Conservation (phyloP, 2,888 invertebrate genomes). For the Synergus itoensis region DNA sequence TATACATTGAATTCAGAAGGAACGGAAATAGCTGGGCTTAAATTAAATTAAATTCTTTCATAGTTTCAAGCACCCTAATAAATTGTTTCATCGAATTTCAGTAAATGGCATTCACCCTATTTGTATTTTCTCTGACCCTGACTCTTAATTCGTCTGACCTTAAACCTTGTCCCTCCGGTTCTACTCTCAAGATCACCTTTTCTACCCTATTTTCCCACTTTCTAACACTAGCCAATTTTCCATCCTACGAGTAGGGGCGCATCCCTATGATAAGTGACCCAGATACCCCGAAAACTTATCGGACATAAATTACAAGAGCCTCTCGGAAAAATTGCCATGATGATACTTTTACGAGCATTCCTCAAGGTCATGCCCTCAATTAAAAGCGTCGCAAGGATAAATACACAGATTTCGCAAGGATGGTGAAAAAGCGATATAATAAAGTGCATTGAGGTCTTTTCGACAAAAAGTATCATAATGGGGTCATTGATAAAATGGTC, state of each 20-base stretch:
- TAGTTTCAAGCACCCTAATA: too few relatives aligned
- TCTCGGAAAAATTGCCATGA: slow-evolving; percentile 4
- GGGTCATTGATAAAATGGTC: neutral
- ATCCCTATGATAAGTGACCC: slow-evolving; percentile 64
- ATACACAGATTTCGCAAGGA: slow-evolving; percentile 1
- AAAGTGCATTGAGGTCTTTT: neutral
- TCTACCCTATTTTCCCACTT: neutral
- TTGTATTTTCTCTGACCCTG: slow-evolving; percentile 23
- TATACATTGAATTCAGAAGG: too few relatives aligned
- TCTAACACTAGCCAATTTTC: slow-evolving; percentile 1
- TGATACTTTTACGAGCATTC: slow-evolving; percentile 25
- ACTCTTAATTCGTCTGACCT: slow-evolving; percentile 27
- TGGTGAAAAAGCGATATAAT: neutral
- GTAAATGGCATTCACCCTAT: slow-evolving; percentile 1
- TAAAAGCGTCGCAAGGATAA: neutral
- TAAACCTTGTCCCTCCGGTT: slow-evolving; percentile 1
- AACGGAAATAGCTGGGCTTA: too few relatives aligned
- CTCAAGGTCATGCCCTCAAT: slow-evolving; percentile 23
- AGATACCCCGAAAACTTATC: slow-evolving; percentile 67
- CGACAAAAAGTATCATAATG: slow-evolving; percentile 3
- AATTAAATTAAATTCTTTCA: too few relatives aligned
- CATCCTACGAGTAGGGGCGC: neutral
- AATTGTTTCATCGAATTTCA: slow-evolving; percentile 2
- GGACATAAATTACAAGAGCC: slow-evolving; percentile 63
- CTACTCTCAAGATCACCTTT: neutral